phyloP scores from a whole-genome alignment of 2,797 vertebrate genomes.

The Crypturellus tataupa region DNA sequence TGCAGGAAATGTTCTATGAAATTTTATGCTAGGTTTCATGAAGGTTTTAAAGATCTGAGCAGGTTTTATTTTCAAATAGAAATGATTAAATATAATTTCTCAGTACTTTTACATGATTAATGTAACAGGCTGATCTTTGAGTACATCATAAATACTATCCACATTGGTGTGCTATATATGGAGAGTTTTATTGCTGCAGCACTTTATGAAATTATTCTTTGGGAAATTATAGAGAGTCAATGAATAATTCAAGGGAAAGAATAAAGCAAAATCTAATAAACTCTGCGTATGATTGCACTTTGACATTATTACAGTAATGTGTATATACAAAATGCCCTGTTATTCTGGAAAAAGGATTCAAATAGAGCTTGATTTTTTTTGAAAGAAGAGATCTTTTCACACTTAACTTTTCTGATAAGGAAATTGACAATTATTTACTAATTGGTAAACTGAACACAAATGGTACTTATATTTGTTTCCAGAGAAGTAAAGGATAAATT shows the following conservation, averaged over 20 bases:
- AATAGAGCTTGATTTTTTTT: constrained; percentile 15
- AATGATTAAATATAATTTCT: constrained; percentile 59
- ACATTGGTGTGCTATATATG: constrained; percentile 44
- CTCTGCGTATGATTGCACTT: constrained; percentile 73
- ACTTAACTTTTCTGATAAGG: constrained; percentile 34
- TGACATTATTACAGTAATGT: constrained; percentile 65
- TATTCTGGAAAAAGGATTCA: constrained; percentile 7
- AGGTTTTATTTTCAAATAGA: constrained; percentile 63
- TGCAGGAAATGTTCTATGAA: constrained; percentile 56
- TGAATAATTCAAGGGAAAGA: constrained; percentile 82
- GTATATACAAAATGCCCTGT: constrained; percentile 1
- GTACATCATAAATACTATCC: constrained; percentile 44
- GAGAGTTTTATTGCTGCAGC: constrained; percentile 70
- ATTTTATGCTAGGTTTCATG: constrained; percentile 61
- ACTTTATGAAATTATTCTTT: constrained; percentile 80
- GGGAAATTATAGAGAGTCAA: constrained; percentile 75
- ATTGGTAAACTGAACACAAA: neutral
- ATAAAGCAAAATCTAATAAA: constrained; percentile 81
- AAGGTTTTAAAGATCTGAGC: constrained; percentile 49
- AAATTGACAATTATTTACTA: constrained; percentile 24
- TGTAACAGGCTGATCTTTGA: constrained; percentile 43
- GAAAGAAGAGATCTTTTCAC: neutral
- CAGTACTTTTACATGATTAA: constrained; percentile 67
- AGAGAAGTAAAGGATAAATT: constrained; percentile 4
- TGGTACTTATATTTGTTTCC: neutral